Base-by-base conservation (phyloP, 2,113 vertebrate genomes). In the Calidris pugnax region DNA sequence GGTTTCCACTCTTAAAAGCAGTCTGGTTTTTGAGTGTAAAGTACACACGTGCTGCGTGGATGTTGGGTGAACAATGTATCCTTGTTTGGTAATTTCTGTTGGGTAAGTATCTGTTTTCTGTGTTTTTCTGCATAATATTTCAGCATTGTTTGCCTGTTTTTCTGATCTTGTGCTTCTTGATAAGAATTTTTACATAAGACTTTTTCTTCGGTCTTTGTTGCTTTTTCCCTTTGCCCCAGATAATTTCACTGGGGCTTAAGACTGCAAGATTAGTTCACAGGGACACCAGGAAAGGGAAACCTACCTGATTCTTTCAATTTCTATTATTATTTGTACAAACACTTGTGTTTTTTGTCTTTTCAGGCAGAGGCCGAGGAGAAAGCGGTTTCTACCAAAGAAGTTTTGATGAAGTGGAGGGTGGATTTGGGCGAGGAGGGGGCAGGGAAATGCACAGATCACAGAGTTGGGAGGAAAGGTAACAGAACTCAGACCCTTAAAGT, bases 331-430 rank as follows among this genome's bases (percentile, higher is more conserved):
- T 93, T 92, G 30, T 92, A 87, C 85, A 94, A 90, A 93, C 45
- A 35, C 56, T 94, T 97, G 83, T 95, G 84, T 76, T 95, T 95
- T 97, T 96, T 96, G 96, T 98, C 92, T 97, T 97, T 97, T 95
- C 97, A 99, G 99, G 99, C 90, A 98, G 99, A 98, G 99, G 99
- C 90, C 98, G 99, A 98, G 99, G 99, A 97, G 99, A 99, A 96
- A 98, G 99, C 97, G 99, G 99, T 96, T 99, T 99, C 99, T 99
- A 99, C 99, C 99, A 99, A 99, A 99, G 99, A 99, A 99, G 99
- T 98, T 99, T 99, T 99, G 99, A 99, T 96, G 99, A 99, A 96
- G 99, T 99, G 90, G 99, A 99, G 97, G 99, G 99, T 95, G 98
- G 98, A 90, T 99, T 99, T 98, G 99, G 99, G 88, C 98, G 99